phyloP scores from a whole-genome alignment of 2,888 invertebrate genomes.

The Tetragonisca angustula region DNA sequence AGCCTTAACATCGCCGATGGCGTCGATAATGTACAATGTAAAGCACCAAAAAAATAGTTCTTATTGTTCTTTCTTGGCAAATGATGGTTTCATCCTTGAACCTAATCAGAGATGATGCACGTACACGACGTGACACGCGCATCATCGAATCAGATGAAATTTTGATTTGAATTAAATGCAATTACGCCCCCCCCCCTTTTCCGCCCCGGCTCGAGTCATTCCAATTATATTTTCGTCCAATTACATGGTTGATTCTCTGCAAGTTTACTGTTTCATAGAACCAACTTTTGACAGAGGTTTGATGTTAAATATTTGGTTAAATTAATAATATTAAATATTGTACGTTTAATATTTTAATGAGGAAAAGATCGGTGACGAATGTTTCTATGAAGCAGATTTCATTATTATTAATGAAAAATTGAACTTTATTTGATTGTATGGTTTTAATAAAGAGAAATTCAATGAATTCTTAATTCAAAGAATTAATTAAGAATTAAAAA shows the following conservation, averaged over 20 bases:
- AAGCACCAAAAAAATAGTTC: not conserved
- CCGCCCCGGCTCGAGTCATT: not conserved
- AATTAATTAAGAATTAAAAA: no score
- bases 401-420: not conserved
- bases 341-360: not conserved
- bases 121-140: not conserved
- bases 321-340: not conserved
- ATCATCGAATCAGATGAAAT: not conserved
- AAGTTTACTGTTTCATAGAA: not conserved
- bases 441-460: not conserved
- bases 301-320: not conserved
- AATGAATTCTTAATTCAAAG: not conserved
- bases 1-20: not conserved
- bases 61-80: not conserved
- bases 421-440: not conserved
- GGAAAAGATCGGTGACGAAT: not conserved
- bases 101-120: slow-evolving; percentile 24
- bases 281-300: no score
- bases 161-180: slow-evolving; percentile 21
- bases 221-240: not conserved
- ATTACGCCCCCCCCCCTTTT: not conserved
- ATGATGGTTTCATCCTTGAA: slow-evolving; percentile 6
- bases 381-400: not conserved
- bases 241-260: not conserved
- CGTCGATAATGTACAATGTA: not conserved